Conservation (phyloP, 2,113 vertebrate genomes). For the Xyliphius kryptos region DNA sequence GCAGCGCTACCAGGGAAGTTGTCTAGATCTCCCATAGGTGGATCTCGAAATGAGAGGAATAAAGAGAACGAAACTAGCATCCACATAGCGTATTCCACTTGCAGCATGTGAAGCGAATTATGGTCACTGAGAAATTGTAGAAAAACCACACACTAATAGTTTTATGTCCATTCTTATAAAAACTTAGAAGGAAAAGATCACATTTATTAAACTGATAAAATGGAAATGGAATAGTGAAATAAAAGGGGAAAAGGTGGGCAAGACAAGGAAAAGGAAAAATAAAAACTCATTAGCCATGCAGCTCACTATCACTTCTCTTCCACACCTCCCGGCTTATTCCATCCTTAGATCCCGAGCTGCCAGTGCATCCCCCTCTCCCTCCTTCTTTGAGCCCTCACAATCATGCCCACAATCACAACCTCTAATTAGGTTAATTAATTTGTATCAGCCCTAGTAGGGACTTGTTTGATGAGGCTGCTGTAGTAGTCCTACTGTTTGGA, state of each 20-base stretch:
- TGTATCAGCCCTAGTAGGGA: slow-evolving; percentile 99
- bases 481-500: slow-evolving; percentile 80
- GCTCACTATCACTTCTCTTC: slow-evolving; percentile 87
- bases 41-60: too few relatives aligned
- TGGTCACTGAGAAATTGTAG: slow-evolving; percentile 1
- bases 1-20: too few relatives aligned
- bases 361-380: slow-evolving; percentile 76
- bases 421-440: slow-evolving; percentile 99
- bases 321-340: slow-evolving; percentile 92
- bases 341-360: slow-evolving; percentile 86
- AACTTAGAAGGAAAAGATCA: too few relatives aligned
- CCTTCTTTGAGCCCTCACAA: slow-evolving; percentile 71
- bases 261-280: slow-evolving; percentile 33
- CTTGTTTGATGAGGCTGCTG: slow-evolving; percentile 96
- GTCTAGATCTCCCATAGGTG: too few relatives aligned
- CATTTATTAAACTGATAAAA: background rate
- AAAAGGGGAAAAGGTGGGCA: slow-evolving; percentile 18
- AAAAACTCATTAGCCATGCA: slow-evolving; percentile 83
- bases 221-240: background rate
- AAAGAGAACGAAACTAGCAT: too few relatives aligned
- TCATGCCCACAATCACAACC: slow-evolving; percentile 99
- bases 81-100: too few relatives aligned
- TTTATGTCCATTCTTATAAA: too few relatives aligned
- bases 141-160: slow-evolving; percentile 36
- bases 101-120: too few relatives aligned